Evolutionary conservation across 2,888 invertebrate genomes (phyloP).

Genomic region (Myopa testacea): DNA sequence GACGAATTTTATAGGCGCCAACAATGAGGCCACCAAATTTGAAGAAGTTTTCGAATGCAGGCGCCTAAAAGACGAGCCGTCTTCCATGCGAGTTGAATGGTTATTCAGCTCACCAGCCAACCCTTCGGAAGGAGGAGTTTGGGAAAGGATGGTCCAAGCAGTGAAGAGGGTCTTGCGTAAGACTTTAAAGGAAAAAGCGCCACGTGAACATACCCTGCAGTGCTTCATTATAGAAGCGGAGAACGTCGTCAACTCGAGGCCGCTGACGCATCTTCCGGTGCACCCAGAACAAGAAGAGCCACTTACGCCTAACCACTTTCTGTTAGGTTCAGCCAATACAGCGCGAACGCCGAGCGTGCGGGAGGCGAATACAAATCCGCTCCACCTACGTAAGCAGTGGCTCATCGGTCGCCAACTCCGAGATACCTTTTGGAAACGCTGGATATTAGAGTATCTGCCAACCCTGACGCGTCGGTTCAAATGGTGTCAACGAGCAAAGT

Average conservation of each 20-base stretch:
- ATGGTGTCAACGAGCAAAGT: conserved; percentile 3
- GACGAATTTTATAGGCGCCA: too few species aligned
- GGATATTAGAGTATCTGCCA: not conserved
- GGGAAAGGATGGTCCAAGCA: not conserved
- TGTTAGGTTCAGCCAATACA: not conserved
- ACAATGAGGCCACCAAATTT: not conserved
- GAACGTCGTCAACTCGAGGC: not conserved
- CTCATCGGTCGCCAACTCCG: not conserved
- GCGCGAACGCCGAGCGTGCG: not conserved
- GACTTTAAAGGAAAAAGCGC: not conserved
- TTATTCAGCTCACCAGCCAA: not conserved
- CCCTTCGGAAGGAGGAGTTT: not conserved
- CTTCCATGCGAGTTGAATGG: not conserved
- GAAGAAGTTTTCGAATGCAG: conserved; percentile 19
- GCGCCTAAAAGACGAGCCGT: not conserved
- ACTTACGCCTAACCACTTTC: not conserved
- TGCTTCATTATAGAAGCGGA: not conserved
- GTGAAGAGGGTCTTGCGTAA: not conserved
- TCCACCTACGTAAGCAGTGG: not conserved
- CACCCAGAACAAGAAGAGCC: not conserved
- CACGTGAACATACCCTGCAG: not conserved
- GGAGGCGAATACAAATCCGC: not conserved
- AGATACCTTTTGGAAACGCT: not conserved
- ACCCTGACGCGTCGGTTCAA: not conserved
- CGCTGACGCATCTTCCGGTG: not conserved